A percentile compares a stretch with the other conserved stretches of the same genome.
Conservation (phyloP, 2,113 vertebrate species). For the Saccopteryx bilineata region DNA sequence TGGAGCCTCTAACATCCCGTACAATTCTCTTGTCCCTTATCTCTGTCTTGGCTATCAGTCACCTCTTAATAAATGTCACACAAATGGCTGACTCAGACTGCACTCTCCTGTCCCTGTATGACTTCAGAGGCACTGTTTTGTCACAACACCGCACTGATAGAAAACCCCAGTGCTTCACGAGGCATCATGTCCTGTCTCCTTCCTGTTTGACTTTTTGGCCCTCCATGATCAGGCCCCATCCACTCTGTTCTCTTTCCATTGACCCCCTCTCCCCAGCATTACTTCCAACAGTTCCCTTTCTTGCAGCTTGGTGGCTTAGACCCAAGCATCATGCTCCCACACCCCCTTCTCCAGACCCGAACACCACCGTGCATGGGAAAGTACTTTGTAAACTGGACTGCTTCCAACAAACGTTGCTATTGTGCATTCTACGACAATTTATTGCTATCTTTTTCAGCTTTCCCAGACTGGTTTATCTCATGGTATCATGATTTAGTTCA, state of each 20-base stretch:
- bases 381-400: not conserved
- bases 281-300: not conserved
- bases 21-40: not conserved
- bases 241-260: not conserved
- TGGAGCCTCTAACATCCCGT: not conserved
- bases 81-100: not conserved
- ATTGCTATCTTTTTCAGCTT: not conserved
- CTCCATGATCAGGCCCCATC: not conserved
- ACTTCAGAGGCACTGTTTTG: not conserved
- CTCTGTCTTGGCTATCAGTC: not conserved
- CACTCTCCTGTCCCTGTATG: not conserved
- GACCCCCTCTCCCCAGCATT: not conserved
- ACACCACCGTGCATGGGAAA: not conserved
- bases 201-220: not conserved
- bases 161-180: not conserved
- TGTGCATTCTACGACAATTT: not conserved
- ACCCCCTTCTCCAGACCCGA: not conserved
- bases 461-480: not conserved
- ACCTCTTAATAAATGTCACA: not conserved
- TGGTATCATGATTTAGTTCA: not conserved
- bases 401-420: not conserved
- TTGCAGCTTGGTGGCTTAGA: not conserved
- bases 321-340: not conserved
- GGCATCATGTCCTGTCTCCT: not conserved
- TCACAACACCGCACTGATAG: too few relatives aligned